These are phyloP conservation scores for Pharmacophagus antenor DNA, from an alignment of 2,888 invertebrate genomes.

Conservation along the genomic window DNA sequence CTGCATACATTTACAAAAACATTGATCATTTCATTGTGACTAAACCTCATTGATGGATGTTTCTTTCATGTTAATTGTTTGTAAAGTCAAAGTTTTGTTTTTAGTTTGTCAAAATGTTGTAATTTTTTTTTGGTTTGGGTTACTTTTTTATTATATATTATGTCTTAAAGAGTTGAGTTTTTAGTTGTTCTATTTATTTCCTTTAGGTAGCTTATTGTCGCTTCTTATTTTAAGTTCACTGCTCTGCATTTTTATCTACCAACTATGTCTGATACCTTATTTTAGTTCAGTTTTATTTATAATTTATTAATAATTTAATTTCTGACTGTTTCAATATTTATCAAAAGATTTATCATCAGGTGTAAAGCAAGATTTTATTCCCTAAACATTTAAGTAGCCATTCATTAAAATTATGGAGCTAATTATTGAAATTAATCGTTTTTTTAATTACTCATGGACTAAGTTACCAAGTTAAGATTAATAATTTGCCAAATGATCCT, in stretches of 20 bases:
- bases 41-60: neutral
- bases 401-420: neutral
- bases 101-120: no score
- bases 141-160: constrained; percentile 25
- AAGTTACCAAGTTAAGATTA: neutral
- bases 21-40: constrained; percentile 32
- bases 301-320: no score
- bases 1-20: constrained; percentile 1
- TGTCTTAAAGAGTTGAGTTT: constrained; percentile 28
- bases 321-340: constrained; percentile 22
- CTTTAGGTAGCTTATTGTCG: constrained; percentile 43
- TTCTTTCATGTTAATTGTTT: no score
- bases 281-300: constrained; percentile 44
- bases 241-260: constrained; percentile 76
- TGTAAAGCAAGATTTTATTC: neutral
- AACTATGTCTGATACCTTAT: constrained; percentile 47
- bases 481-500: neutral
- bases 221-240: constrained; percentile 53
- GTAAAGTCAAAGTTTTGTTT: no score
- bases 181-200: constrained; percentile 20
- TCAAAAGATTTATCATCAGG: neutral
- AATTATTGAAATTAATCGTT: neutral
- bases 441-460: neutral
- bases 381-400: neutral
- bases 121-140: neutral